Conservation (phyloP, 1,140 invertebrate genomes). For the Heliconius hewitsoni region DNA sequence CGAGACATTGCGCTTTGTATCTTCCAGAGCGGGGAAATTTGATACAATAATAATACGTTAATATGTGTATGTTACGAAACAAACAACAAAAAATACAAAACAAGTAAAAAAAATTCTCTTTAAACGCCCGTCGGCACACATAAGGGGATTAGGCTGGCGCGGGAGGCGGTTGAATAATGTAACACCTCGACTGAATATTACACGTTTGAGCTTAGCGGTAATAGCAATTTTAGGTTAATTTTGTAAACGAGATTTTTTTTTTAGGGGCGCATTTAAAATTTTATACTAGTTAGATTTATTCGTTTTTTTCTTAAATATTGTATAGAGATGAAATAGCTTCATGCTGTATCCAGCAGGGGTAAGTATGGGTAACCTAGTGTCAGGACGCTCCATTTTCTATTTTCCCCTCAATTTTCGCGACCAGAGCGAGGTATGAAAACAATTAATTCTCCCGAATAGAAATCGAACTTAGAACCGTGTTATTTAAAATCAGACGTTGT, state of each 20-base stretch:
- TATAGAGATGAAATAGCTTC: not conserved
- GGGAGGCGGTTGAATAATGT: conserved; percentile 15
- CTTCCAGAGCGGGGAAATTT: not conserved
- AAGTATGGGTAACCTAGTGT: not conserved
- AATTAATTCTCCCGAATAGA: too few relatives aligned
- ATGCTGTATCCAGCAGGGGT: not conserved
- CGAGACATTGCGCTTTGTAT: too few relatives aligned
- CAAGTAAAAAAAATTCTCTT: not conserved
- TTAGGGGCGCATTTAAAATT: not conserved
- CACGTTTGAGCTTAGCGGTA: not conserved
- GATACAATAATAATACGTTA: not conserved
- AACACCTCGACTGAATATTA: not conserved
- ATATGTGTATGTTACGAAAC: not conserved
- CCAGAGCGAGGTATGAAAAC: too few relatives aligned
- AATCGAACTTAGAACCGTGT: too few relatives aligned
- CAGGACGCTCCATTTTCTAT: too few relatives aligned
- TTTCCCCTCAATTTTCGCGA: too few relatives aligned
- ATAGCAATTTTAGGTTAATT: not conserved
- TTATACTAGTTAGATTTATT: too few relatives aligned
- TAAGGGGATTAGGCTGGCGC: not conserved
- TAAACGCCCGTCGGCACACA: conserved; percentile 14
- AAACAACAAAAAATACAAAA: not conserved
- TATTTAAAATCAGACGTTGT: too few relatives aligned
- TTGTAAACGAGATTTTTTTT: not conserved
- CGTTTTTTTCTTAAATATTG: too few relatives aligned